Base-by-base conservation (phyloP, 2,113 vertebrate genomes). In the Pollachius pollachius region DNA sequence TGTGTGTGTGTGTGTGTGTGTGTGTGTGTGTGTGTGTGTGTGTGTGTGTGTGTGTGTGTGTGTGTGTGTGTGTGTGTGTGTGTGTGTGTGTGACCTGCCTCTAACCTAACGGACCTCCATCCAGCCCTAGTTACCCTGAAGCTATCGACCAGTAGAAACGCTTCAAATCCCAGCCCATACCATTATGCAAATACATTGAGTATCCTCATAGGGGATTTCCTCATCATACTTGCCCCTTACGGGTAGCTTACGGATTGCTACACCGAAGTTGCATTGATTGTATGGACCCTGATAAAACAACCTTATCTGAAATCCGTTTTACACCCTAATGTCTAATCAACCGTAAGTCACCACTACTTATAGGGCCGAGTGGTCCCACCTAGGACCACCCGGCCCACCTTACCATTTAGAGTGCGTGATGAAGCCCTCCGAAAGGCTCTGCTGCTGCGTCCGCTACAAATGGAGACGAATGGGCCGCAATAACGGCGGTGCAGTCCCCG, bases 391-490 rank as follows among this genome's bases (percentile, higher is more conserved):
- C 30, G 6, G 4, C 30, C 30, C 30, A 34, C 34, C 69, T 75
- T 62, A 66, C 59, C 17, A 48, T 48, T 73, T 72, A 66, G 21
- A 25, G 17, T 67, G 65, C 72, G 61, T 68, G 41, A 13, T 2
- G 12, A 64, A 71, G 76, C 57, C 67, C 41, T 58, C 62, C 67
- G 72, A 66, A 58, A 68, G 62, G 52, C 64, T 34, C 65, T 70
- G 68, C 27, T 48, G 41, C 41, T 48, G 70, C 63, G 65, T 65
- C 62, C 77, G 67, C 21, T 70, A 75, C 74, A 79, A 89, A 86
- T 84, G 66, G 69, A 84, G 79, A 85, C 66, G 71, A 69, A 81
- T 78, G 23, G 78, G 37, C 76, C 76, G 62, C 70, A 79, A 78
- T 81, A 81, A 77, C 54, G 62, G 16, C 65, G 71, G 41, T 77